Conservation (phyloP, 2,888 invertebrate species). For the Stegana nigrithorax region DNA sequence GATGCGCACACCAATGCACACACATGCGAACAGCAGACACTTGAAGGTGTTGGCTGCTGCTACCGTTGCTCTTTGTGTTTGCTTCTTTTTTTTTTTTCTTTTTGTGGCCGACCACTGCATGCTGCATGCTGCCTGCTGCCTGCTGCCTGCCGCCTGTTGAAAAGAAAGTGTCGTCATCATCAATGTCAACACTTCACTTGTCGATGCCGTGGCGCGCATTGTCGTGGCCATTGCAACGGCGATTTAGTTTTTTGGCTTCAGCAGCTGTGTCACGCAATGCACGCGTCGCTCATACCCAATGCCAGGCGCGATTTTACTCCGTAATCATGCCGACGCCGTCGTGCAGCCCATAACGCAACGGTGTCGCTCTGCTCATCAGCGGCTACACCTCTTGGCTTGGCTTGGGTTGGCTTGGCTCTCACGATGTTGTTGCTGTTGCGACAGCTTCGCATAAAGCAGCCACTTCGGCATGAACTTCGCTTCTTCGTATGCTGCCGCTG, state of each 20-base stretch:
- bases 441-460: neutral
- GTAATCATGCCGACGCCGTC: constrained; percentile 29
- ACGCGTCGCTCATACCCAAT: neutral
- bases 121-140: too few species aligned
- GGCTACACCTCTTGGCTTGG: constrained; percentile 21
- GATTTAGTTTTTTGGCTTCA: neutral
- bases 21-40: too few species aligned
- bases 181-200: constrained; percentile 40
- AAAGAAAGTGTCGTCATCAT: constrained; percentile 55
- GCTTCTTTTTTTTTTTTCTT: too few species aligned
- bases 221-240: neutral
- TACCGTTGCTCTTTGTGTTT: neutral
- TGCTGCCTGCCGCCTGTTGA: too few species aligned
- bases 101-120: too few species aligned
- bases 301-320: constrained; percentile 6
- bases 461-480: neutral
- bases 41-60: neutral
- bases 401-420: constrained; percentile 31
- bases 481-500: too few species aligned
- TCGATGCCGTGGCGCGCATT: neutral
- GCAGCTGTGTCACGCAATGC: neutral
- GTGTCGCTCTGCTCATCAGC: constrained; percentile 20
- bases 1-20: neutral
- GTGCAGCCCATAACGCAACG: constrained; percentile 23
- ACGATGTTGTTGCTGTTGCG: constrained; percentile 9